phyloP scores from a whole-genome alignment of 2,797 vertebrate genomes.

The Rhinella marina region DNA sequence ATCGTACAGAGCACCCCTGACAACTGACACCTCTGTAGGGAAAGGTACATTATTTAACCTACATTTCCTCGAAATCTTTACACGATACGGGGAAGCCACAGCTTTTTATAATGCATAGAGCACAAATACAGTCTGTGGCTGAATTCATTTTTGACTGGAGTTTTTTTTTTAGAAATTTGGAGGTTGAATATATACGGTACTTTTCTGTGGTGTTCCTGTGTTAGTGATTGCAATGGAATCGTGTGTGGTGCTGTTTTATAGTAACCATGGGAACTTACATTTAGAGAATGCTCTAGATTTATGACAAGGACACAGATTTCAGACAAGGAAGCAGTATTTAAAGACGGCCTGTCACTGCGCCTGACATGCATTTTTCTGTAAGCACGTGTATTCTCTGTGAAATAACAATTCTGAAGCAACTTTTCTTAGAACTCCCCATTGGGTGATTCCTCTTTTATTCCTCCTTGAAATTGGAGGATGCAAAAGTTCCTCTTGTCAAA shows the following conservation, averaged over 20 bases:
- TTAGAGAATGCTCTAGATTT: not conserved
- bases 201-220: not conserved
- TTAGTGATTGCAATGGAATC: not conserved
- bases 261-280: constrained; percentile 11
- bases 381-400: too few species aligned
- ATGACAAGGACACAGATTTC: not conserved
- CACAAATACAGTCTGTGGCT: not conserved
- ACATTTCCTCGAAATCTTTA: too few species aligned
- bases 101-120: not conserved
- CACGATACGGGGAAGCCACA: not conserved
- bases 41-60: not conserved
- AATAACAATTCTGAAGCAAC: too few species aligned
- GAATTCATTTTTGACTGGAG: not conserved
- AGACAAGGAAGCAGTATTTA: not conserved
- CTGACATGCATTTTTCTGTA: too few species aligned
- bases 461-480: too few species aligned
- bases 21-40: too few species aligned
- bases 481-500: too few species aligned
- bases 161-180: not conserved
- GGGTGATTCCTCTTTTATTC: too few species aligned
- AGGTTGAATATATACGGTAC: not conserved
- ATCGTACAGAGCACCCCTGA: too few species aligned
- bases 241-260: not conserved
- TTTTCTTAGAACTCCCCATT: too few species aligned
- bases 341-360: too few species aligned